A percentile compares a stretch with the other conserved stretches of the same genome.
phyloP scores from a whole-genome alignment of 2,888 invertebrate genomes.

The Phengaris alcon region DNA sequence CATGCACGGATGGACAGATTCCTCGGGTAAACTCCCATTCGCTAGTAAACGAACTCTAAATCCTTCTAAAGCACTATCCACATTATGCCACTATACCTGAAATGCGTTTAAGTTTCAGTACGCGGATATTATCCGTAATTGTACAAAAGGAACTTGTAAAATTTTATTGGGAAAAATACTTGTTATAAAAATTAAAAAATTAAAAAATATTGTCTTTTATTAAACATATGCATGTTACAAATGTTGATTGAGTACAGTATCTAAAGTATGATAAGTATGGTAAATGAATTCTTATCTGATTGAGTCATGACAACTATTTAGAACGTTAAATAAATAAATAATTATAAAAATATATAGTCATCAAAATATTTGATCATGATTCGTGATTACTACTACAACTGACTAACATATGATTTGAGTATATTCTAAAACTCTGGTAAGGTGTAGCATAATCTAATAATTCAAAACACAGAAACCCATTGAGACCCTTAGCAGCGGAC shows the following conservation, averaged over 20 bases:
- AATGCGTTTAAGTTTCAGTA: constrained; percentile 61
- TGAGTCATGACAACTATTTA: no score
- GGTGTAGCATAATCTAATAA: constrained; percentile 29
- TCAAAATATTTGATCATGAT: not conserved
- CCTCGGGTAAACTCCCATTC: constrained; percentile 42
- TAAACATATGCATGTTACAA: constrained; percentile 8
- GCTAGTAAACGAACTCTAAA: constrained; percentile 49
- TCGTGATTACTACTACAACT: not conserved
- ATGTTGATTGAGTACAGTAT: not conserved
- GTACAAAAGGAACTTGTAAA: constrained; percentile 76
- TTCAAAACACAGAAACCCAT: constrained; percentile 49
- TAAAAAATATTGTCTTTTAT: constrained; percentile 51
- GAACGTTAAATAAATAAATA: no score
- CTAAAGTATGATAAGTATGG: not conserved
- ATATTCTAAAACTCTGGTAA: not conserved
- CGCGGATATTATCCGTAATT: constrained; percentile 66
- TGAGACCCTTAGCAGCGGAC: constrained; percentile 46
- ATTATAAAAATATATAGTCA: no score
- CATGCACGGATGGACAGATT: constrained; percentile 66
- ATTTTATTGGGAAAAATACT: constrained; percentile 75
- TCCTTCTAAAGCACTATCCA: constrained; percentile 53
- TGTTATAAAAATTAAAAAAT: constrained; percentile 74
- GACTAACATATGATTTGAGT: constrained; percentile 12
- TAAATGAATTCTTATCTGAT: not conserved
- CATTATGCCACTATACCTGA: constrained; percentile 56